phyloP scores from a whole-genome alignment of 92 coral and sea anemone species.

The Porites divaricata region DNA sequence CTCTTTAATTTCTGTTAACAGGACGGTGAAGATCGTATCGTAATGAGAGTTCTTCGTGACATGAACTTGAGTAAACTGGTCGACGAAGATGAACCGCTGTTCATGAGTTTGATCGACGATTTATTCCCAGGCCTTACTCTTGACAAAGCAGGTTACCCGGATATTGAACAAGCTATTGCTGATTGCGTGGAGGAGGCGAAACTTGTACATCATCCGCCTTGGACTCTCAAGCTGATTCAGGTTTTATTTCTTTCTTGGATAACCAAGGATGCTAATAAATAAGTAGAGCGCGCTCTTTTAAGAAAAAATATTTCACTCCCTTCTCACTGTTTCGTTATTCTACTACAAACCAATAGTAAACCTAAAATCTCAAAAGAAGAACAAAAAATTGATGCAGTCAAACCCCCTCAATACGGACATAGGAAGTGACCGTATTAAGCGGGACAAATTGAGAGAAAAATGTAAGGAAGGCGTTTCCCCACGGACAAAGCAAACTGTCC shows the following conservation, averaged over 20 bases:
- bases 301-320: neutral
- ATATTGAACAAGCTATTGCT: conserved; percentile 96
- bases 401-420: too few species aligned
- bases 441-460: too few species aligned
- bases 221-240: conserved; percentile 97
- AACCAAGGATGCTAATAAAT: neutral
- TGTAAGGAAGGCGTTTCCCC: too few species aligned
- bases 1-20: conserved; percentile 23
- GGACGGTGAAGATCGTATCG: conserved; percentile 98
- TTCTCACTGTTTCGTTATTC: too few species aligned
- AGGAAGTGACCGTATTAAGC: too few species aligned
- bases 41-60: conserved; percentile 99
- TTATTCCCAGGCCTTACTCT: conserved; percentile 99
- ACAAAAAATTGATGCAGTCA: too few species aligned
- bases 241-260: conserved; percentile 25
- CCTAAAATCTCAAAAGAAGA: too few species aligned
- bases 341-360: too few species aligned
- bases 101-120: conserved; percentile 97
- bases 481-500: too few species aligned
- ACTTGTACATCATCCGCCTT: conserved; percentile 97
- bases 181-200: conserved; percentile 96
- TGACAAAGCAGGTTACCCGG: conserved; percentile 98
- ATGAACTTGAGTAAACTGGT: conserved; percentile 98
- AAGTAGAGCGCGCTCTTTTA: neutral
- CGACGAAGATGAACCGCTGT: conserved; percentile 96